These are phyloP conservation scores for Microtus obscurus DNA, from an alignment of 2,797 vertebrate genomes.

Conservation along the genomic window DNA sequence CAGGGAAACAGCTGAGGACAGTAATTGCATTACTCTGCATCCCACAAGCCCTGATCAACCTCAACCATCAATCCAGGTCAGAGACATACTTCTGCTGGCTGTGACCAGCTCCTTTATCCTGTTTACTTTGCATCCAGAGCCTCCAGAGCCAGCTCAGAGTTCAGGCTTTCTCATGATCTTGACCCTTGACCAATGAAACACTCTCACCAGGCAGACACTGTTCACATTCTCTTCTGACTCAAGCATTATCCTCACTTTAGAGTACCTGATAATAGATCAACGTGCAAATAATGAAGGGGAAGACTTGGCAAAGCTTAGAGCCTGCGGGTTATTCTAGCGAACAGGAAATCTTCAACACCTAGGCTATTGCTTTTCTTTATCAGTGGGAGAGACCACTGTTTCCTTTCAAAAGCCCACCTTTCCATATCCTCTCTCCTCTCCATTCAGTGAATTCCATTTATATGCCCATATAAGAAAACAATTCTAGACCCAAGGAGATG, in stretches of 20 bases:
- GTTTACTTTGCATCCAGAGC: not conserved
- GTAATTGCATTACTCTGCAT: conserved; percentile 60
- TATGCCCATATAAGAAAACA: not conserved
- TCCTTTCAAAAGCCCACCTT: not conserved
- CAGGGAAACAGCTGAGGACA: not conserved
- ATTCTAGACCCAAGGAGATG: not conserved
- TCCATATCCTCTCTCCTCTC: not conserved
- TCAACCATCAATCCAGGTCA: conserved; percentile 31
- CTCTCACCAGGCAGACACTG: not conserved
- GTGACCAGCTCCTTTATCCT: not conserved
- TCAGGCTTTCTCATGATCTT: not conserved
- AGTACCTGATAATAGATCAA: not conserved
- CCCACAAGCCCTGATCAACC: conserved; percentile 43
- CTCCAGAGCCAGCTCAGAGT: not conserved
- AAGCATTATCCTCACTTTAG: not conserved
- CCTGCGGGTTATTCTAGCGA: not conserved
- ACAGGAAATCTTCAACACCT: not conserved
- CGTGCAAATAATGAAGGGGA: not conserved
- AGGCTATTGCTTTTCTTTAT: not conserved
- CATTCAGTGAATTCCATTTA: not conserved
- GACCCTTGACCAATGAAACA: not conserved
- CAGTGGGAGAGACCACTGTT: not conserved
- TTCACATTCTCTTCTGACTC: not conserved
- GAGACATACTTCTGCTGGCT: rapidly evolving
- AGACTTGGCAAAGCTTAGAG: not conserved